Percentiles rank a stretch among this genome's conserved stretches.
Conservation (phyloP, 2,113 vertebrate species). For the Melanotaenia duboulayi region DNA sequence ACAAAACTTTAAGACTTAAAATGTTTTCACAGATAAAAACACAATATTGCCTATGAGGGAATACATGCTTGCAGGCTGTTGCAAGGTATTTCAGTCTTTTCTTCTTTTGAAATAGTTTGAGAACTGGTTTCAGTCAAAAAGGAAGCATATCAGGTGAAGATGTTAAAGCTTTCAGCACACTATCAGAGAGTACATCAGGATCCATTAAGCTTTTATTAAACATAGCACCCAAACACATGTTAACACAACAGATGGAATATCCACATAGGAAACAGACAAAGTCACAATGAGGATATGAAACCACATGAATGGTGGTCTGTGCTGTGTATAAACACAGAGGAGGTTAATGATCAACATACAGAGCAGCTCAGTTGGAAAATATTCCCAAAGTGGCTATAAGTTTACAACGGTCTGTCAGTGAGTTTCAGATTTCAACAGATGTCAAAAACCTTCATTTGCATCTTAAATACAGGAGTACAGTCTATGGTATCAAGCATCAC, state of each 20-base stretch:
- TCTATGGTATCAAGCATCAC: slow-evolving; percentile 5
- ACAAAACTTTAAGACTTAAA: slow-evolving; percentile 27
- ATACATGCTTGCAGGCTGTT: neutral
- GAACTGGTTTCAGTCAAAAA: neutral
- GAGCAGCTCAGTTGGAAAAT: slow-evolving; percentile 3
- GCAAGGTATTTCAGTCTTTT: neutral
- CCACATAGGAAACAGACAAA: slow-evolving; percentile 22
- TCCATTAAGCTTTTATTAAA: slow-evolving; percentile 7
- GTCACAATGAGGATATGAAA: neutral
- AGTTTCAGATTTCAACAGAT: neutral
- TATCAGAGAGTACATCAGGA: neutral
- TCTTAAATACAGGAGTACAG: slow-evolving; percentile 43
- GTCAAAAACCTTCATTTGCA: slow-evolving; percentile 64
- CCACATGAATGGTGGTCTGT: slow-evolving; percentile 20
- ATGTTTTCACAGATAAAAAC: slow-evolving; percentile 37
- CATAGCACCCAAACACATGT: neutral
- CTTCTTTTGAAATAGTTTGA: neutral
- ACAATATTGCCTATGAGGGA: slow-evolving; percentile 2
- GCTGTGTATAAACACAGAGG: slow-evolving; percentile 47
- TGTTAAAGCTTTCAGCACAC: neutral
- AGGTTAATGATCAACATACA: neutral
- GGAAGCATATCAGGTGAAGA: neutral
- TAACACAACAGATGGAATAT: slow-evolving; percentile 21
- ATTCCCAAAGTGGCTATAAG: slow-evolving; percentile 1
- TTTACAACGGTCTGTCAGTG: neutral